Evolutionary conservation across 2,888 invertebrate species (phyloP).

Genomic region (Oasisia sp.): DNA sequence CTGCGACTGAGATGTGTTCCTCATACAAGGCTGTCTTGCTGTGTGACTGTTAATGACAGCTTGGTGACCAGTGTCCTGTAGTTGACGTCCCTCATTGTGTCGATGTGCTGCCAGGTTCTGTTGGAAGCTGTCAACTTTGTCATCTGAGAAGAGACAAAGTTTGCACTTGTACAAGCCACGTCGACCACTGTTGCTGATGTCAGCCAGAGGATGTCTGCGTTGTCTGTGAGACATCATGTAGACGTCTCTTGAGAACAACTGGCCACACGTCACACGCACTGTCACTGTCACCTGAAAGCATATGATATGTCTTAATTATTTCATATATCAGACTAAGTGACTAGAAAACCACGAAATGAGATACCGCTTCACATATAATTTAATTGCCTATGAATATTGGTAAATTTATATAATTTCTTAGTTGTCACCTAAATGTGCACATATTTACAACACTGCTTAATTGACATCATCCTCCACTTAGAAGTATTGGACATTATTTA

Average conservation of each 20-base stretch:
- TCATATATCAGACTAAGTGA: too few species aligned
- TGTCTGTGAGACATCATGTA: not conserved
- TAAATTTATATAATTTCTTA: too few species aligned
- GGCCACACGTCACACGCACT: constrained; percentile 7
- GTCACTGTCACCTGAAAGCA: constrained; percentile 6
- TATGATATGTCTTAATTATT: not conserved
- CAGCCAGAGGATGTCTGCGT: not conserved
- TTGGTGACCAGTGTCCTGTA: not conserved
- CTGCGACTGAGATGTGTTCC: not conserved
- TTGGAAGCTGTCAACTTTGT: constrained; percentile 4
- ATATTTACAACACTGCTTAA: too few species aligned
- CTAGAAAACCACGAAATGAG: too few species aligned
- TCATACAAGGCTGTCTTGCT: not conserved
- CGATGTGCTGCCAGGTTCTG: not conserved
- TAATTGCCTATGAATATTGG: too few species aligned
- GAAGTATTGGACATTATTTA: too few species aligned
- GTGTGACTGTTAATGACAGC: not conserved
- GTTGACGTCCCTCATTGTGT: not conserved
- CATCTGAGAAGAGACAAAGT: not conserved
- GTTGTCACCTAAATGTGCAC: too few species aligned
- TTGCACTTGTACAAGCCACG: not conserved
- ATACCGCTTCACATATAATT: too few species aligned
- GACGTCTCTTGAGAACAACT: not conserved
- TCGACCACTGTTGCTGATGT: not conserved
- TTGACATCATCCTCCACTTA: too few species aligned